Conservation (phyloP, 23 tunicate genomes). For the Styela clava region DNA sequence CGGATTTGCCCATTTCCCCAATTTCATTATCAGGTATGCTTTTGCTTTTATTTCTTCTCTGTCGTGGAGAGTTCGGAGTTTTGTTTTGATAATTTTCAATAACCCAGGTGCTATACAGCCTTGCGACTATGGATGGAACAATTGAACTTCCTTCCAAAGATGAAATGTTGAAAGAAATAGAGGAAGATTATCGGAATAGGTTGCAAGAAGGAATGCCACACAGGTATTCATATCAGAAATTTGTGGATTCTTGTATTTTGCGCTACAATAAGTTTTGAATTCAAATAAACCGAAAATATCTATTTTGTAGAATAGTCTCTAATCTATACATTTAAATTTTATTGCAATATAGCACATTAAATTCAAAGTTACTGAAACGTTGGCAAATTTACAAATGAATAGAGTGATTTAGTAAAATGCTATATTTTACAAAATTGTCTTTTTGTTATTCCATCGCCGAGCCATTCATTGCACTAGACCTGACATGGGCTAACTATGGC, state of each 20-base stretch:
- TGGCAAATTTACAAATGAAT: too few species aligned
- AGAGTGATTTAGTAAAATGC: too few species aligned
- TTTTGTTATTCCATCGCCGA: too few species aligned
- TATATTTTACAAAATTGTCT: too few species aligned
- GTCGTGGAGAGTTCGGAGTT: not conserved
- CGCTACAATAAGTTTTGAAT: not conserved
- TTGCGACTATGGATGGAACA: conserved; percentile 40
- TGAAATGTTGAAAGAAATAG: conserved; percentile 63
- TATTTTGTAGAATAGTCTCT: not conserved
- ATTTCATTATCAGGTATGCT: conserved; percentile 70
- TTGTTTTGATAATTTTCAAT: not conserved
- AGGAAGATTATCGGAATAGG: conserved; percentile 50
- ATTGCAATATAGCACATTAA: not conserved
- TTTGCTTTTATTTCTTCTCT: not conserved
- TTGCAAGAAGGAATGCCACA: conserved; percentile 45
- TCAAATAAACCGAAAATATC: not conserved
- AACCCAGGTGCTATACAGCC: conserved; percentile 33
- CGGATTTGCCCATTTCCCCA: conserved; percentile 84
- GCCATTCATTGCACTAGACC: too few species aligned
- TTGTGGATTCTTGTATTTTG: not conserved
- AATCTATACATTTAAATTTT: not conserved
- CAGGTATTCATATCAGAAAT: conserved; percentile 12
- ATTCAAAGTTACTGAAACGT: not conserved
- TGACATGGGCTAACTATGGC: too few species aligned
- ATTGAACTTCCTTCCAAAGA: conserved; percentile 37